Base-by-base conservation (phyloP, 2,113 vertebrate species). In the Sorex fumeus region DNA sequence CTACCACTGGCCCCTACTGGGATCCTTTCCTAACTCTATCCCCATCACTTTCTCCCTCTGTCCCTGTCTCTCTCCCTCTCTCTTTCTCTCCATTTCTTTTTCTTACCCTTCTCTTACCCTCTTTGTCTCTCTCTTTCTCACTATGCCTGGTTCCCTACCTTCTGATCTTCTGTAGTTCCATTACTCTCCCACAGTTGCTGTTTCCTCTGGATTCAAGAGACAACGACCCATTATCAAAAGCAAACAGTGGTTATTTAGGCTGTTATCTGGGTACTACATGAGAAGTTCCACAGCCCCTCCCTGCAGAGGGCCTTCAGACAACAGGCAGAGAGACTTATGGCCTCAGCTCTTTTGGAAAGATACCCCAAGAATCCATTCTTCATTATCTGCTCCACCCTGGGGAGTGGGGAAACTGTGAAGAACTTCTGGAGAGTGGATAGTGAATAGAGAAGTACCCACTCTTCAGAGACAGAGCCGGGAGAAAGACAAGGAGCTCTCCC, bases 141-240 rank as follows among this genome's bases (percentile, higher is more conserved):
- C n/a, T 71, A 13, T 8, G 13, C 32, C 32, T 71, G 8, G 5
- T 19, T 4, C 70, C 70, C 28, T 11, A 23, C 70, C 27, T 67
- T 10, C n/a, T 8, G 15, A 25, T 62, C 75, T 72, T 19, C 76
- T 81, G 19, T 3, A 66, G 36, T 32, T 64, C 60, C 47, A 32
- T 45, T 50, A 10, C 27, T 81, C n/a, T 60, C 16, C 76, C 50
- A 71, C 18, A 30, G 70, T 36, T 75, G 69, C 47, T 69, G 32
- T 77, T 88, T 5, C 66, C 34, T 40, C 71, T 83, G 36, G 27
- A 64, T 90, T 82, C 67, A 69, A 71, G 60, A 72, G 50, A 74
- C n/a, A 82, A 70, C 89, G 76, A 77, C 8, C 23, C 40, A 34
- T 28, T 78, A 67, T 90, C 36, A 85, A 74, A 76, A 3, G 28